Conservation (phyloP, 2,888 invertebrate genomes). For the Cephus runcator region DNA sequence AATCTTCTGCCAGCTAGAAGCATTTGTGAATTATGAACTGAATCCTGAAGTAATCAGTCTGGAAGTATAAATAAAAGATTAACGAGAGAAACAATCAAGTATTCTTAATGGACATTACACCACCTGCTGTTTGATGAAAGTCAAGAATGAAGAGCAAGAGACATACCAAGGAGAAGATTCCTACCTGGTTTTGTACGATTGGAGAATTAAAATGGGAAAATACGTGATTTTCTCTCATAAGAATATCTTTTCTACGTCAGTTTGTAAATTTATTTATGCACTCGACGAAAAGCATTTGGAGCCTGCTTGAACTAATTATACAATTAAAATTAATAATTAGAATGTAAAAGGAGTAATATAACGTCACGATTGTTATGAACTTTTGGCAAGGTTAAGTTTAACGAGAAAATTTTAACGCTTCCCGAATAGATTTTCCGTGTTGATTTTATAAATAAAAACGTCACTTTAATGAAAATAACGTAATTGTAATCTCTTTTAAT, state of each 20-base stretch:
- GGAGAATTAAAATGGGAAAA: neutral
- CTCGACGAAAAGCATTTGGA: neutral
- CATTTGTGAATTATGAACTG: neutral
- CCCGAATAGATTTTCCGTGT: neutral
- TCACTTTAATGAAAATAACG: neutral
- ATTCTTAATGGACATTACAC: neutral
- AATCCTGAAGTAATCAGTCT: neutral
- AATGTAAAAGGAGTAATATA: neutral
- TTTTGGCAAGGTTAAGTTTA: neutral
- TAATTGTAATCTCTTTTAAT: neutral
- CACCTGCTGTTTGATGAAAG: neutral
- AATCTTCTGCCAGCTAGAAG: too few relatives aligned
- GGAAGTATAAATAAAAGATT: neutral
- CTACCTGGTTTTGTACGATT: neutral
- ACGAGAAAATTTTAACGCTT: neutral
- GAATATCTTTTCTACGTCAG: neutral
- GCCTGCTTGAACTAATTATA: neutral
- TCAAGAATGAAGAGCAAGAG: neutral
- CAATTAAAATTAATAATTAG: neutral
- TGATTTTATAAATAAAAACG: neutral
- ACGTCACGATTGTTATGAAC: neutral
- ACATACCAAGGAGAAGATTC: neutral
- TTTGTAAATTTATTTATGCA: too few relatives aligned
- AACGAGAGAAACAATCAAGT: neutral
- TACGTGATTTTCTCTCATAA: neutral